Evolutionary conservation across 2,888 invertebrate genomes (phyloP).

Genomic region (Therioaphis trifolii): DNA sequence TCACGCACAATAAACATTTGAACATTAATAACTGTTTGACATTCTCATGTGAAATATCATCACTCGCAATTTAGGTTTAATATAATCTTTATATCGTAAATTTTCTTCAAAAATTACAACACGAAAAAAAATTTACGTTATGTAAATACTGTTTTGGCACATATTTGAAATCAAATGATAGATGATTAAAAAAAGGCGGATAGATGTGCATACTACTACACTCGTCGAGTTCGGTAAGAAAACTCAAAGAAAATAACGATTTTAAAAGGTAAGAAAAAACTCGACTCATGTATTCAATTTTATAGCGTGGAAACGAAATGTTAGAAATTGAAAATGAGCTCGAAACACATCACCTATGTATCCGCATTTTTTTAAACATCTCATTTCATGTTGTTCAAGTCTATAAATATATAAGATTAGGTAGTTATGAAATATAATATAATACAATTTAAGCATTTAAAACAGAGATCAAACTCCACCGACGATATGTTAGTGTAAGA

Average conservation of each 20-base stretch:
- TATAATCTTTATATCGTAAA: constrained; percentile 20
- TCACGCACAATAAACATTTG: constrained; percentile 33
- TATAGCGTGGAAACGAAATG: not conserved
- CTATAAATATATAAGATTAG: constrained; percentile 3
- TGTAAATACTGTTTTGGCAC: constrained; percentile 50
- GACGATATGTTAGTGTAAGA: constrained; percentile 62
- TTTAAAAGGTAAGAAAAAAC: not conserved
- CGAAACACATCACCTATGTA: not conserved
- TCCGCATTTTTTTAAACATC: constrained; percentile 33
- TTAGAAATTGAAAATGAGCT: not conserved
- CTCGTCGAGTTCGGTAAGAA: not conserved
- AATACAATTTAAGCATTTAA: constrained; percentile 34
- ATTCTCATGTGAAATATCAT: not conserved
- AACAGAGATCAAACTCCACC: constrained; percentile 59
- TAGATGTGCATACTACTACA: not conserved
- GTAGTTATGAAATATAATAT: constrained; percentile 19
- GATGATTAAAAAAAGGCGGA: constrained; percentile 13
- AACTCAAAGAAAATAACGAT: constrained; percentile 13
- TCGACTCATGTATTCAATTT: not conserved
- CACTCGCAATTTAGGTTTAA: constrained; percentile 1
- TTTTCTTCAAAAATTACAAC: constrained; percentile 51
- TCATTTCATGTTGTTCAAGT: constrained; percentile 12
- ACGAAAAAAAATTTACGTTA: constrained; percentile 32
- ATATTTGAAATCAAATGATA: constrained; percentile 22
- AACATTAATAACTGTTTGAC: constrained; percentile 26